These are phyloP conservation scores for Pentamera pediparva DNA, from an alignment of 53 echinoderm and acorn worm genomes.

Conservation along the genomic window DNA sequence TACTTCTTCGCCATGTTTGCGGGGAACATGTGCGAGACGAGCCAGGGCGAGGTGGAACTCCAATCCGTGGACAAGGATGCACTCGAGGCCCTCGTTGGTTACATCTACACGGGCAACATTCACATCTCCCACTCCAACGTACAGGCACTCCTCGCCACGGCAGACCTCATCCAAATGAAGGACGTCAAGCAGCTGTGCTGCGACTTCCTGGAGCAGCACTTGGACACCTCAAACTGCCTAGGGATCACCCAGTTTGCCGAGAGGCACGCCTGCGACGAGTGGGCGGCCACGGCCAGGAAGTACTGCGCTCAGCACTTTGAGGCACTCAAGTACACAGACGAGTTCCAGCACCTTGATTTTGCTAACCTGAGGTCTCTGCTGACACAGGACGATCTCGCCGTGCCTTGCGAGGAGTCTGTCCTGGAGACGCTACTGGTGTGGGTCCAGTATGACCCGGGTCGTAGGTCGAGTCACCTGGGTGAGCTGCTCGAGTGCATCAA, in stretches of 20 bases:
- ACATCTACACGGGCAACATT: constrained; percentile 87
- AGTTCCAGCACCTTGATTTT: constrained; percentile 65
- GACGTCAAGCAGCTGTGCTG: constrained; percentile 90
- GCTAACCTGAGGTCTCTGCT: constrained; percentile 59
- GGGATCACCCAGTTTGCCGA: constrained; percentile 88
- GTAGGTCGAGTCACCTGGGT: constrained; percentile 49
- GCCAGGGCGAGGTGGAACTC: constrained; percentile 89
- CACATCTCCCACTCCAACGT: constrained; percentile 74
- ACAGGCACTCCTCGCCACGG: constrained; percentile 74
- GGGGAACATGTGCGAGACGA: constrained; percentile 75
- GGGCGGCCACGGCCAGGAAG: constrained; percentile 46
- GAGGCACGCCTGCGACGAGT: constrained; percentile 73
- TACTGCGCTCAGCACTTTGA: constrained; percentile 70
- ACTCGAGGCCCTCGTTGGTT: constrained; percentile 65
- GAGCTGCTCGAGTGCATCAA: constrained; percentile 69
- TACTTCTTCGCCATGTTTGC: constrained; percentile 96
- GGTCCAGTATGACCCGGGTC: constrained; percentile 70
- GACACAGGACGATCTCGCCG: constrained; percentile 56
- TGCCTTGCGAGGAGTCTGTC: constrained; percentile 67
- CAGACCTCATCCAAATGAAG: constrained; percentile 82
- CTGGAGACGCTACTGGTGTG: constrained; percentile 64
- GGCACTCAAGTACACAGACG: constrained; percentile 66
- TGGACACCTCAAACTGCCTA: constrained; percentile 84
- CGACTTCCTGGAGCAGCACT: constrained; percentile 80
- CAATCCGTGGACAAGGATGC: constrained; percentile 84